These are phyloP conservation scores for Drosophila infuscata DNA, from an alignment of 2,888 invertebrate genomes.

Conservation along the genomic window DNA sequence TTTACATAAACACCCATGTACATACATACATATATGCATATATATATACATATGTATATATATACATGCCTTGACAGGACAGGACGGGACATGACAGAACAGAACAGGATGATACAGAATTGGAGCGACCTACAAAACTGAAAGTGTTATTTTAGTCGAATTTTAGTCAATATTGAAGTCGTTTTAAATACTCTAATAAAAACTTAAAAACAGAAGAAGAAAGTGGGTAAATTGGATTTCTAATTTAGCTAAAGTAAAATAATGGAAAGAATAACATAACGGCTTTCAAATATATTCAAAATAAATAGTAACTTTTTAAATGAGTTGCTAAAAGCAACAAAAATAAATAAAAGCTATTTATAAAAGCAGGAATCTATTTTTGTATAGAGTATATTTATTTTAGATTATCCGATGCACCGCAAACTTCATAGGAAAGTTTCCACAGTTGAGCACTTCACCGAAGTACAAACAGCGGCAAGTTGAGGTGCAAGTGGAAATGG, in stretches of 20 bases:
- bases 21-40: slow-evolving; percentile 3
- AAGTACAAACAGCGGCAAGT: slow-evolving; percentile 51
- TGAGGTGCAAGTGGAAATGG: slow-evolving; percentile 74
- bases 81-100: slow-evolving; percentile 18
- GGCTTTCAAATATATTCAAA: neutral
- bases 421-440: slow-evolving; percentile 36
- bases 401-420: slow-evolving; percentile 1
- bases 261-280: neutral
- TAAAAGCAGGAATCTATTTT: neutral
- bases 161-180: neutral
- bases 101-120: slow-evolving; percentile 8
- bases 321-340: neutral
- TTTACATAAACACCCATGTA: slow-evolving; percentile 9
- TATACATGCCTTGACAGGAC: slow-evolving; percentile 33
- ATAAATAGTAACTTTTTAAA: neutral
- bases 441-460: slow-evolving; percentile 20
- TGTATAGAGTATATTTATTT: slow-evolving; percentile 7
- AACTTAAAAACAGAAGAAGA: neutral
- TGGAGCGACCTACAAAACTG: slow-evolving; percentile 50
- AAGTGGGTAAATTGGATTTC: neutral
- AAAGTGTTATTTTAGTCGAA: slow-evolving; percentile 56
- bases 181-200: slow-evolving; percentile 29
- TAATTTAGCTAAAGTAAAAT: neutral
- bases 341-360: neutral
- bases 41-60: slow-evolving; percentile 2